Conservation (phyloP, 2,797 vertebrate species). For the Podargus strigoides region DNA sequence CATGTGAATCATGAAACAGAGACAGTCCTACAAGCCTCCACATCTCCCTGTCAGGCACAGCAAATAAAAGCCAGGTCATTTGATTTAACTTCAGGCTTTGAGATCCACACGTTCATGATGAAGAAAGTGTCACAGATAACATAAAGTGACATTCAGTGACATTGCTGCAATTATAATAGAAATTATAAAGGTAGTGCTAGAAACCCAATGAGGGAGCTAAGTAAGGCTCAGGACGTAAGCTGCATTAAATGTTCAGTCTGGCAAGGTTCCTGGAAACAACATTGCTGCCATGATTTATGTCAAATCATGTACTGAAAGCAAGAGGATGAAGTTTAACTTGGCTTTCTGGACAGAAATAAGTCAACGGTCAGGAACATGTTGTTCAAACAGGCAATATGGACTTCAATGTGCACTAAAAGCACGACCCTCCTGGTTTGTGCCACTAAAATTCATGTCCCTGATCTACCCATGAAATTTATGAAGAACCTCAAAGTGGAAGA, state of each 20-base stretch:
- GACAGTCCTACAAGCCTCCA: background rate
- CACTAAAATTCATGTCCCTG: background rate
- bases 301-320: background rate
- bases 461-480: background rate
- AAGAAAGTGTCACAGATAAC: background rate
- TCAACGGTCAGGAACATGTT: background rate
- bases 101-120: background rate
- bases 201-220: background rate
- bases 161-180: background rate
- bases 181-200: background rate
- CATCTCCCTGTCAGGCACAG: background rate
- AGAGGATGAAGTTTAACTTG: slow-evolving; percentile 20
- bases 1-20: background rate
- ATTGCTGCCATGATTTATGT: slow-evolving; percentile 4
- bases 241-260: background rate
- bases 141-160: background rate
- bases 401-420: background rate
- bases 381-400: background rate
- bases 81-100: background rate
- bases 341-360: background rate
- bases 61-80: background rate
- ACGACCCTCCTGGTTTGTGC: background rate
- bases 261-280: background rate
- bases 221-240: background rate
- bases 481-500: background rate